phyloP scores from a whole-genome alignment of 2,888 invertebrate genomes.

The Sthenelais limicola region DNA sequence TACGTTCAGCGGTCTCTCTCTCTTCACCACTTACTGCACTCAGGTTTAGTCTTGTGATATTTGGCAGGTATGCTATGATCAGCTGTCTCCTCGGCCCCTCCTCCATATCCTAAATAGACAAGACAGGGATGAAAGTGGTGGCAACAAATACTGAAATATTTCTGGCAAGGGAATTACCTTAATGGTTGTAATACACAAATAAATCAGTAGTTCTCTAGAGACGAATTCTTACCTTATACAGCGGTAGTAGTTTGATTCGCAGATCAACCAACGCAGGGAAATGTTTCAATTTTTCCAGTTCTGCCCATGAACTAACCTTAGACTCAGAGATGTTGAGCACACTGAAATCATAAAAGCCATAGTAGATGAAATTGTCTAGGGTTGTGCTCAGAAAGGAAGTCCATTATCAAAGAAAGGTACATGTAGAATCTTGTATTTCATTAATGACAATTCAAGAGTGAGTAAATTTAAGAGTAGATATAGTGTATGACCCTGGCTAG shows the following conservation, averaged over 20 bases:
- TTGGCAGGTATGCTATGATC: not conserved
- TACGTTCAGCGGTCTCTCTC: not conserved
- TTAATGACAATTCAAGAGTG: too few relatives aligned
- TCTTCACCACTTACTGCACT: not conserved
- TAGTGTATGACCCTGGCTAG: too few relatives aligned
- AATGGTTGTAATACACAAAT: too few relatives aligned
- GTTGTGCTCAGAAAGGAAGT: too few relatives aligned
- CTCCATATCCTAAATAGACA: conserved; percentile 25
- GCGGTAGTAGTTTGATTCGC: conserved; percentile 3
- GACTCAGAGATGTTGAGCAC: conserved; percentile 15
- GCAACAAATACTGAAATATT: too few relatives aligned
- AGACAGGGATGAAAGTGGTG: too few relatives aligned
- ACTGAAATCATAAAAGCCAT: not conserved
- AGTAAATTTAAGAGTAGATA: too few relatives aligned
- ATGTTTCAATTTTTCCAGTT: conserved; percentile 9
- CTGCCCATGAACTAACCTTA: not conserved
- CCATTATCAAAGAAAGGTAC: too few relatives aligned
- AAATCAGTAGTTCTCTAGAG: too few relatives aligned
- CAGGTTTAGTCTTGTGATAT: not conserved
- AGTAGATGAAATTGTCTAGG: too few relatives aligned
- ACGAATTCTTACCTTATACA: conserved; percentile 17
- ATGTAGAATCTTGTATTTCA: too few relatives aligned
- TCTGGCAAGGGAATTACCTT: too few relatives aligned
- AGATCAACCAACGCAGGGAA: conserved; percentile 5
- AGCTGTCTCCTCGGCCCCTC: conserved; percentile 9